Conservation (phyloP, 2,888 invertebrate species). For the Brachypalpus laphriformis region DNA sequence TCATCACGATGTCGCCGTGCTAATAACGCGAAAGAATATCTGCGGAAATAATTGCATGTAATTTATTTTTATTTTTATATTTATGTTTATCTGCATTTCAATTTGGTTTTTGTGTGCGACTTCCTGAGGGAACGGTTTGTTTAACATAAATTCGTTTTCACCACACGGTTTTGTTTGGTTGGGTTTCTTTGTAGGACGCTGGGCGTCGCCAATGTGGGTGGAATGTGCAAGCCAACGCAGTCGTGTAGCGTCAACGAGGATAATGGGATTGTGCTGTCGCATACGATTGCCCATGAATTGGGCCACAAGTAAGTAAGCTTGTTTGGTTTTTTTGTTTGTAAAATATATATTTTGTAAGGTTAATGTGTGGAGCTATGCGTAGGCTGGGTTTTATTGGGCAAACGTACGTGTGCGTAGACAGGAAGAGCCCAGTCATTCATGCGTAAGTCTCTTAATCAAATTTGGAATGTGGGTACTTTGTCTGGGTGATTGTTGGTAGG, state of each 20-base stretch:
- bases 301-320: conserved; percentile 92
- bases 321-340: conserved; percentile 19
- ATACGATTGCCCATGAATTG: conserved; percentile 95
- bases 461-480: not conserved
- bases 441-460: conserved; percentile 25
- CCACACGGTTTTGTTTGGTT: conserved; percentile 11
- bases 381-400: conserved; percentile 53
- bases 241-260: conserved; percentile 96
- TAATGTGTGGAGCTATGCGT: conserved; percentile 48
- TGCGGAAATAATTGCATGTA: conserved; percentile 84
- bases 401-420: conserved; percentile 11
- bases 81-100: conserved; percentile 23
- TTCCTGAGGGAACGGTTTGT: conserved; percentile 66
- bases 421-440: conserved; percentile 30
- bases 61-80: conserved; percentile 69
- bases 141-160: conserved; percentile 64
- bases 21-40: conserved; percentile 91
- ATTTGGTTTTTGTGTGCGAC: conserved; percentile 12
- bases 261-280: conserved; percentile 93
- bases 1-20: conserved; percentile 94
- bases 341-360: conserved; percentile 49
- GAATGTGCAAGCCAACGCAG: conserved; percentile 92
- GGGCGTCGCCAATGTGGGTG: conserved; percentile 94
- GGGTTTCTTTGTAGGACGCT: conserved; percentile 85
- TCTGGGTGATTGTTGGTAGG: not conserved